Evolutionary conservation across 2,888 invertebrate species (phyloP).

Genomic region (Tiliacea citrago): DNA sequence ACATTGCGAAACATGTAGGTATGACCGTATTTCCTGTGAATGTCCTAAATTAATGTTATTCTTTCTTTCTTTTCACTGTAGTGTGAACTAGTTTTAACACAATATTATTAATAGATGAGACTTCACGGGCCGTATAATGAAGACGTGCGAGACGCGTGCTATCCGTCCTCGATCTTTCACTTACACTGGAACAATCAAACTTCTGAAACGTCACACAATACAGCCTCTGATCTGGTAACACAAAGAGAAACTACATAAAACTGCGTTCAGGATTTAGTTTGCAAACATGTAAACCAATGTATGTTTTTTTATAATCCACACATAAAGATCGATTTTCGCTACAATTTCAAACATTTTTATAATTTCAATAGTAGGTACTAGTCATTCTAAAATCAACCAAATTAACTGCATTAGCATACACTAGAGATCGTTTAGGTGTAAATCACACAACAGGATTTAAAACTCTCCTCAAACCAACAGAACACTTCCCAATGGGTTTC

Average conservation of each 20-base stretch:
- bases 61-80: no score
- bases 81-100: no score
- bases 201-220: not conserved
- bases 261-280: not conserved
- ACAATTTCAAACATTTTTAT: not conserved
- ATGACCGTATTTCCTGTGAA: no score
- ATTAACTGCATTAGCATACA: not conserved
- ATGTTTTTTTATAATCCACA: no score
- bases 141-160: not conserved
- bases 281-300: not conserved
- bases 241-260: not conserved
- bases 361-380: not conserved
- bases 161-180: not conserved
- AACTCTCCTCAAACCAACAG: conserved; percentile 79
- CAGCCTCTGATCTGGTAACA: not conserved
- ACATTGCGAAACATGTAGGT: no score
- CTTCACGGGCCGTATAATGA: not conserved
- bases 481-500: conserved; percentile 93
- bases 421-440: not conserved
- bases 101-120: no score
- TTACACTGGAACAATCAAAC: not conserved
- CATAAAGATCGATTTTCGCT: not conserved
- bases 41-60: no score
- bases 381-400: not conserved
- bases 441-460: not conserved